Evolutionary conservation across 2,797 vertebrate species (phyloP).

Genomic region (Eleutherodactylus coqui): DNA sequence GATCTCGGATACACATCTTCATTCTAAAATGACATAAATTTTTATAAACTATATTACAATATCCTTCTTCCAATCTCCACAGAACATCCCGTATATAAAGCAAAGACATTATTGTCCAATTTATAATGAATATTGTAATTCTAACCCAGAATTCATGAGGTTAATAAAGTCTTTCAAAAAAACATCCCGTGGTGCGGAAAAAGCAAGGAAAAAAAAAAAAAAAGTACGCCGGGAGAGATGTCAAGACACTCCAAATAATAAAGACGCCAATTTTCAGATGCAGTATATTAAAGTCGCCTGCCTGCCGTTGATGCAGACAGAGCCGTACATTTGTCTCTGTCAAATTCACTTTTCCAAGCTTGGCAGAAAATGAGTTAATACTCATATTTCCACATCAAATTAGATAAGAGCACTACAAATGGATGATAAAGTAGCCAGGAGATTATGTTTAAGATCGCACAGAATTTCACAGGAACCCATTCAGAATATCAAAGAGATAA

Average conservation of each 20-base stretch:
- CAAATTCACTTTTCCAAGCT: slow-evolving; percentile 49
- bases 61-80: slow-evolving; percentile 1
- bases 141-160: slow-evolving; percentile 34
- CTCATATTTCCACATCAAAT: slow-evolving; percentile 63
- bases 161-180: slow-evolving; percentile 41
- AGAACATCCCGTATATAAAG: slow-evolving; percentile 21
- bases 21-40: slow-evolving; percentile 10
- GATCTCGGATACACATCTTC: neutral
- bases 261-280: slow-evolving; percentile 46
- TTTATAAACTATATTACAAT: slow-evolving; percentile 10
- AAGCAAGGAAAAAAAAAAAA: neutral
- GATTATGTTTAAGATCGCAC: slow-evolving; percentile 58
- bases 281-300: slow-evolving; percentile 57
- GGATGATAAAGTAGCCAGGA: slow-evolving; percentile 62
- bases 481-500: slow-evolving; percentile 62
- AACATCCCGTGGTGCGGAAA: slow-evolving; percentile 28
- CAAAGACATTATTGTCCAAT: slow-evolving; percentile 23
- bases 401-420: slow-evolving; percentile 64
- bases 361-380: slow-evolving; percentile 64
- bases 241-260: slow-evolving; percentile 57
- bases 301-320: slow-evolving; percentile 41
- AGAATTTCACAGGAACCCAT: slow-evolving; percentile 54
- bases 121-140: slow-evolving; percentile 42
- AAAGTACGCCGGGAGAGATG: slow-evolving; percentile 31
- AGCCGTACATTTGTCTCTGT: slow-evolving; percentile 55